A percentile compares a stretch with the other conserved stretches of the same genome.
Evolutionary conservation across 2,797 vertebrate species (phyloP).

Genomic region (Pantherophis vulpinus): DNA sequence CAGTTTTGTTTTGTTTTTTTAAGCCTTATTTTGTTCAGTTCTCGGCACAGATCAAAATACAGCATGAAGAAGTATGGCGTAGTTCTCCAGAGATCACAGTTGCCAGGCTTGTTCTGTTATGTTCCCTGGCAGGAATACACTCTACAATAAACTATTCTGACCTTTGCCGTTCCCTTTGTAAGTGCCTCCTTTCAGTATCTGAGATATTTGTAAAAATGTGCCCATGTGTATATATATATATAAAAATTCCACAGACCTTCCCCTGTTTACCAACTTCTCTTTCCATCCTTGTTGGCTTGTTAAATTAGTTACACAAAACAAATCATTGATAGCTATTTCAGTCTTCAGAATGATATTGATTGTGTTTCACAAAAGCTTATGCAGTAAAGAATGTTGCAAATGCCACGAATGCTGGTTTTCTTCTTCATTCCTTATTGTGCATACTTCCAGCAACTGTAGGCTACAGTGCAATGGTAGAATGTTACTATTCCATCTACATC

Average conservation of each 20-base stretch:
- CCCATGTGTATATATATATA: too few species aligned
- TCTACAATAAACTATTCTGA: constrained; percentile 27
- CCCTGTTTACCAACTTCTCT: not conserved
- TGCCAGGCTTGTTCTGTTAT: constrained; percentile 13
- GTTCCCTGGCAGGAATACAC: not conserved
- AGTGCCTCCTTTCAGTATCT: not conserved
- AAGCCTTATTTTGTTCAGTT: constrained; percentile 10
- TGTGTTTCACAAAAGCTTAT: not conserved
- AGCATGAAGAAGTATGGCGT: constrained; percentile 18
- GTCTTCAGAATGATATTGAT: not conserved
- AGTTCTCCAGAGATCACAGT: constrained; percentile 16
- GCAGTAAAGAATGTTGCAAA: not conserved
- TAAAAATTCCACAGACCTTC: not conserved
- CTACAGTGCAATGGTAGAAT: not conserved
- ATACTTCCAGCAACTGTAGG: not conserved
- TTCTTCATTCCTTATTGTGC: not conserved
- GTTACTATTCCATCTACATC: not conserved
- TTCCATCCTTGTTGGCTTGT: not conserved
- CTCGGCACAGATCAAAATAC: constrained; percentile 22
- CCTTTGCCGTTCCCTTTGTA: constrained; percentile 15
- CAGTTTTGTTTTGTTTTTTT: not conserved
- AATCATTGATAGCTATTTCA: not conserved
- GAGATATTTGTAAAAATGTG: constrained; percentile 1
- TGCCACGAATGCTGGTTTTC: not conserved
- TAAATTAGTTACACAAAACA: constrained; percentile 11